Conservation (phyloP, 2,888 invertebrate genomes). For the Lasioglossum zephyrum region DNA sequence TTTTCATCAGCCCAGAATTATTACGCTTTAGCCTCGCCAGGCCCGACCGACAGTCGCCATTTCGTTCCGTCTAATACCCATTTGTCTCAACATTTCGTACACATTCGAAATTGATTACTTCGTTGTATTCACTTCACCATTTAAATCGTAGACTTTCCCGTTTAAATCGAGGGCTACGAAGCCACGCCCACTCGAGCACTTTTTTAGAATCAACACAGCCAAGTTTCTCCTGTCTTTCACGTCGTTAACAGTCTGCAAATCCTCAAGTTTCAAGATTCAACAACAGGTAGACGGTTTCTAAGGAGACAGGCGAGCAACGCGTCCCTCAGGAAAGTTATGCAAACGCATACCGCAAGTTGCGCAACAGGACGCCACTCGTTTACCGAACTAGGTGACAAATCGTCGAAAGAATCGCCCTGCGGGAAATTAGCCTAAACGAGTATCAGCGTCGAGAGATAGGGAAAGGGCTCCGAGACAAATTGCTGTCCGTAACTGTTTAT, state of each 20-base stretch:
- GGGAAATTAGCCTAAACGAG: constrained; percentile 18
- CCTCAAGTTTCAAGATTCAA: not conserved
- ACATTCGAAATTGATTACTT: not conserved
- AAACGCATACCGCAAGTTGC: constrained; percentile 13
- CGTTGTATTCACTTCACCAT: not conserved
- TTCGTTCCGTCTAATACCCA: not conserved
- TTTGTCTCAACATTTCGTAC: not conserved
- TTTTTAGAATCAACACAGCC: not conserved
- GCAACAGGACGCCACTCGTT: not conserved
- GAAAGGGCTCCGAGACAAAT: constrained; percentile 51
- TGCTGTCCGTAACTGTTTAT: constrained; percentile 31
- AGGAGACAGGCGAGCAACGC: not conserved
- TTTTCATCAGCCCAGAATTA: not conserved
- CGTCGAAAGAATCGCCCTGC: not conserved
- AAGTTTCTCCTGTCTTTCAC: not conserved
- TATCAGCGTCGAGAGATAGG: constrained; percentile 16
- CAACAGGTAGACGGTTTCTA: not conserved
- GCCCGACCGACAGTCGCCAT: not conserved
- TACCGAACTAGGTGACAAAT: not conserved
- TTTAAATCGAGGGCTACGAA: not conserved
- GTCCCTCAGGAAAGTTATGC: not conserved
- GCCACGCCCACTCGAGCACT: not conserved
- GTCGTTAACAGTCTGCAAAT: not conserved
- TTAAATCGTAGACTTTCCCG: not conserved
- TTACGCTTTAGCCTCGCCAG: not conserved